Evolutionary conservation across 2,888 invertebrate species (phyloP).

Genomic region (Ornithoptera priamus): DNA sequence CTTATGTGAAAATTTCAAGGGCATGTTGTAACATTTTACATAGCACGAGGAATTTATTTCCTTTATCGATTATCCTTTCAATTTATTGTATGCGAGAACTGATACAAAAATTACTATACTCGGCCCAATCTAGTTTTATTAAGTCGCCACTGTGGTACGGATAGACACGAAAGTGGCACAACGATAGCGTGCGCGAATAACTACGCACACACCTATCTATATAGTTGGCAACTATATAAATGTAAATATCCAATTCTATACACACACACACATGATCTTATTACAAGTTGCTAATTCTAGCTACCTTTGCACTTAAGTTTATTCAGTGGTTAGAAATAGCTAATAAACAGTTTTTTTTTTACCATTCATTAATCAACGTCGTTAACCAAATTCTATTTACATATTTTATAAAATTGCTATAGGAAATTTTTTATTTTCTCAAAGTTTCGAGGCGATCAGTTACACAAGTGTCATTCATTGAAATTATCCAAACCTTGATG

Average conservation of each 20-base stretch:
- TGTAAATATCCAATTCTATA: slow-evolving; percentile 17
- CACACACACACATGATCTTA: slow-evolving; percentile 1
- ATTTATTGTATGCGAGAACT: background rate
- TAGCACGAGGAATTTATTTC: background rate
- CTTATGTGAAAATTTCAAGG: slow-evolving; percentile 22
- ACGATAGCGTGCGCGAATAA: slow-evolving; percentile 28
- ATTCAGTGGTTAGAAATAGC: background rate
- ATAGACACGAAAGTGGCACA: slow-evolving; percentile 28
- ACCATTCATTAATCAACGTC: too few species aligned
- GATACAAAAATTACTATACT: slow-evolving; percentile 6
- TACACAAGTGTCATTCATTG: slow-evolving; percentile 5
- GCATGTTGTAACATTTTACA: slow-evolving; percentile 10
- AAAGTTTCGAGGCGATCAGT: background rate
- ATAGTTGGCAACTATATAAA: slow-evolving; percentile 23
- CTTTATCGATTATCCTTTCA: background rate
- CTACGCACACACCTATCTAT: slow-evolving; percentile 22
- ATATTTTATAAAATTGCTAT: background rate
- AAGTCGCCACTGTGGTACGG: slow-evolving; percentile 19
- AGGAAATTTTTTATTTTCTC: background rate
- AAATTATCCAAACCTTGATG: slow-evolving; percentile 7
- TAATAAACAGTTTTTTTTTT: background rate
- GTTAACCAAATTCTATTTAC: background rate
- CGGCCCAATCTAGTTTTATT: slow-evolving; percentile 18
- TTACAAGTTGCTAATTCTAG: background rate
- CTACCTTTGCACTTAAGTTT: background rate